A percentile compares a stretch with the other conserved stretches of the same genome.
These are phyloP conservation scores for Stegastes partitus DNA, from an alignment of 2,113 vertebrate genomes.

Conservation along the genomic window DNA sequence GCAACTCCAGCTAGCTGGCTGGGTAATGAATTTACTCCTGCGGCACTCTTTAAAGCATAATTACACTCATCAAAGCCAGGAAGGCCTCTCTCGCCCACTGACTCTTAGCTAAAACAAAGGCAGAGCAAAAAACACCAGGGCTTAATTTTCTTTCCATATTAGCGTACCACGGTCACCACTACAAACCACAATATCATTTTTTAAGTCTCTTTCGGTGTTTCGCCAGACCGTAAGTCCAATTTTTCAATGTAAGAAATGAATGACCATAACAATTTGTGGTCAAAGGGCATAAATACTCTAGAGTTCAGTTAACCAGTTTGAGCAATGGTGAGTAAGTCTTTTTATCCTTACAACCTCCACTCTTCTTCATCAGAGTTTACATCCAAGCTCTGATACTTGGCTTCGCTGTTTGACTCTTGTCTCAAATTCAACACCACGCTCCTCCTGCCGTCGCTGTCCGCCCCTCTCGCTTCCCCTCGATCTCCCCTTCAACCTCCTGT, in stretches of 20 bases:
- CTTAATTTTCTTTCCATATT: conserved; percentile 46
- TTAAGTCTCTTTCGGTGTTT: conserved; percentile 31
- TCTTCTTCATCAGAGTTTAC: conserved; percentile 18
- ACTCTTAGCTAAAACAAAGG: conserved; percentile 79
- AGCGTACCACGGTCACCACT: conserved; percentile 34
- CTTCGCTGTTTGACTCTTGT: conserved; percentile 34
- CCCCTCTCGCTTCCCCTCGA: conserved; percentile 27
- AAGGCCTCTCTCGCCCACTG: conserved; percentile 68
- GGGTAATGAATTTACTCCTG: conserved; percentile 84
- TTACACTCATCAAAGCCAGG: conserved; percentile 81
- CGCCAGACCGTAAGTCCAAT: conserved; percentile 2
- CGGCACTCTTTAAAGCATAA: conserved; percentile 83
- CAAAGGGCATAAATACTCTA: conserved; percentile 14
- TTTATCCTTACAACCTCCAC: background rate
- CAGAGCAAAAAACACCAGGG: conserved; percentile 45
- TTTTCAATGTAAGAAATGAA: conserved; percentile 30
- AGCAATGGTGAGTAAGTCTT: background rate
- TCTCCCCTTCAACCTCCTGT: conserved; percentile 43
- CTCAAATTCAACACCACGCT: conserved; percentile 61
- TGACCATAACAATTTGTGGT: conserved; percentile 16
- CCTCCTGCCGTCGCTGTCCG: conserved; percentile 20
- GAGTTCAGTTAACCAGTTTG: conserved; percentile 19
- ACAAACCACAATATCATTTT: conserved; percentile 40
- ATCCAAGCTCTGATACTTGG: background rate
- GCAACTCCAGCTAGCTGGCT: conserved; percentile 70